phyloP scores from a whole-genome alignment of 2,888 invertebrate species.

The Acanthosepion pharaonis region DNA sequence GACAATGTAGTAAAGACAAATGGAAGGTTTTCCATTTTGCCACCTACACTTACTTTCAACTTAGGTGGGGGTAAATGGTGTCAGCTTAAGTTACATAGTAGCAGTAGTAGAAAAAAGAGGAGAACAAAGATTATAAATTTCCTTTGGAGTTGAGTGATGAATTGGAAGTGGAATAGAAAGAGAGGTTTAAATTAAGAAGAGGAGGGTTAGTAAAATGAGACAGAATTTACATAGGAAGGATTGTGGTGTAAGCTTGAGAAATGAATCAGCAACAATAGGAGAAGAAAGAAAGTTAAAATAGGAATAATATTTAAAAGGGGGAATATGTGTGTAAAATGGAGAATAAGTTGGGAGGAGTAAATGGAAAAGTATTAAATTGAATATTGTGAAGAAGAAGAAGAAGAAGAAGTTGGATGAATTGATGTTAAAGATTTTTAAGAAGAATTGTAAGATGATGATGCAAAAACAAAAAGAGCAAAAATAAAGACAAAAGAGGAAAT shows the following conservation, averaged over 20 bases:
- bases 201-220: not conserved
- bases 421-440: not conserved
- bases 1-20: not conserved
- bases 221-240: not conserved
- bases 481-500: no score
- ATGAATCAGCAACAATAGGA: not conserved
- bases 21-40: conserved; percentile 20
- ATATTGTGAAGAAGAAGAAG: not conserved
- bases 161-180: not conserved
- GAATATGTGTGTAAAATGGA: not conserved
- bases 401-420: not conserved
- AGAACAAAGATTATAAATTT: conserved; percentile 9
- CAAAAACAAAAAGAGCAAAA: not conserved
- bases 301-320: not conserved
- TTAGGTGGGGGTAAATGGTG: not conserved
- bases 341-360: not conserved
- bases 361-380: not conserved
- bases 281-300: not conserved
- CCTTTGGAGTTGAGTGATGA: not conserved
- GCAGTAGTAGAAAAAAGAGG: not conserved
- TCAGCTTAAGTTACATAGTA: not conserved
- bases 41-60: not conserved
- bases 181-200: not conserved
- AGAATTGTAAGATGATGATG: not conserved
- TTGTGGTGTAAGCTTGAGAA: not conserved